Conservation (phyloP, 2,888 invertebrate species). For the Parnassius glacialis region DNA sequence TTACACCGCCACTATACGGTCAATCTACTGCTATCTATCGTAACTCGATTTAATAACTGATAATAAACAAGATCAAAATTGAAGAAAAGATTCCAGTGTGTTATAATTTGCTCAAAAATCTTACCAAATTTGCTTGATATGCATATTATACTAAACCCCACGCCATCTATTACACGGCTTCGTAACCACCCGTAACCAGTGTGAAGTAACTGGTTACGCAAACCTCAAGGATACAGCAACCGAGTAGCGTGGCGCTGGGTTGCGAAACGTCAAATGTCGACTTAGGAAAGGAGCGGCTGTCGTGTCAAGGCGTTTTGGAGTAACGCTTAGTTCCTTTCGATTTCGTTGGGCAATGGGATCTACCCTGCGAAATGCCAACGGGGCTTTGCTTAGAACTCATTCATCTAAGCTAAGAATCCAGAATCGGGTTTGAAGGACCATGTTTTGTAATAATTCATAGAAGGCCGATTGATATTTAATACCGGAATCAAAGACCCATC, state of each 20-base stretch:
- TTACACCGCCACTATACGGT: no score
- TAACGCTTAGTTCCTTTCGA: slow-evolving; percentile 55
- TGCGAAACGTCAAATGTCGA: slow-evolving; percentile 57
- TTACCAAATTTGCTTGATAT: no score
- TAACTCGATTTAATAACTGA: neutral
- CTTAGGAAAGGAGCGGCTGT: slow-evolving; percentile 65
- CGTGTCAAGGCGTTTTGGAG: slow-evolving; percentile 58
- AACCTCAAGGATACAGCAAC: slow-evolving; percentile 43
- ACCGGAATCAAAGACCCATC: neutral
- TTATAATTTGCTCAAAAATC: no score
- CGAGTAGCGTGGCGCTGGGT: slow-evolving; percentile 29
- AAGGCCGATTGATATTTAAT: neutral
- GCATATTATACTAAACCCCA: neutral
- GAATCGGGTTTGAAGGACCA: slow-evolving; percentile 16
- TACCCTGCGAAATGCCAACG: slow-evolving; percentile 49
- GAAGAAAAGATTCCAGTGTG: neutral
- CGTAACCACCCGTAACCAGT: slow-evolving; percentile 29
- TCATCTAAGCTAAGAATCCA: slow-evolving; percentile 4
- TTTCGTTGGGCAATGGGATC: slow-evolving; percentile 62
- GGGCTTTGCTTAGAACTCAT: neutral
- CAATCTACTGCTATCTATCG: no score
- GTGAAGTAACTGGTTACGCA: slow-evolving; percentile 44
- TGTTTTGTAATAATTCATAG: neutral
- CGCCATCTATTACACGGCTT: slow-evolving; percentile 32
- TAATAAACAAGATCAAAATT: neutral